These are phyloP conservation scores for Pherbina coryleti DNA, from an alignment of 2,888 invertebrate species.

Conservation along the genomic window DNA sequence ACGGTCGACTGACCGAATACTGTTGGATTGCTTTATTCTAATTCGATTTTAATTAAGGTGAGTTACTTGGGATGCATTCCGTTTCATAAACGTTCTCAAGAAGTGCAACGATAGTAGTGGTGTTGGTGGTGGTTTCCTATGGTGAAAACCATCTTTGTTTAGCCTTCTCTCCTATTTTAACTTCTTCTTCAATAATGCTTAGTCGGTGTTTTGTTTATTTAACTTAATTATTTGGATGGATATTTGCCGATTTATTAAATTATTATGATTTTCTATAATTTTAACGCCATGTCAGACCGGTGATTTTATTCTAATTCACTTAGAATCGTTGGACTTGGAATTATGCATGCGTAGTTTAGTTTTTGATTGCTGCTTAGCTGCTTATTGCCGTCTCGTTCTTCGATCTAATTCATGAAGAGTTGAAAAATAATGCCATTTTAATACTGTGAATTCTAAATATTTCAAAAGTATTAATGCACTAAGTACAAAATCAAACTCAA, in stretches of 20 bases:
- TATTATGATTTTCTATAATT: not conserved
- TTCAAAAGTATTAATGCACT: not conserved
- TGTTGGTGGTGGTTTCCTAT: not conserved
- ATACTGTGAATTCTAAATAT: constrained; percentile 2
- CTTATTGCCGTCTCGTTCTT: constrained; percentile 24
- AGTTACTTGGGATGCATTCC: constrained; percentile 9
- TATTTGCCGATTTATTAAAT: not conserved
- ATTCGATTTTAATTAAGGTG: constrained; percentile 18
- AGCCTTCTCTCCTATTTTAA: not conserved
- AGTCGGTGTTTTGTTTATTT: not conserved
- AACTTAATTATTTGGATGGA: not conserved
- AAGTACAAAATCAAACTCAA: too few relatives aligned
- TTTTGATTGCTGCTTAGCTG: not conserved
- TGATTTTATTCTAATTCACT: constrained; percentile 2
- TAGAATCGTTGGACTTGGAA: not conserved
- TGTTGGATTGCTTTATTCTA: constrained; percentile 44
- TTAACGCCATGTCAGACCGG: not conserved
- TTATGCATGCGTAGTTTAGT: constrained; percentile 24
- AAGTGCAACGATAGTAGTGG: not conserved
- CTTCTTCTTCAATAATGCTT: not conserved
- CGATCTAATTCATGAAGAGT: constrained; percentile 13
- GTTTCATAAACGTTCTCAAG: constrained; percentile 22
- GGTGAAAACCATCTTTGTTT: constrained; percentile 16
- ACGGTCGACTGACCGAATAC: constrained; percentile 44
- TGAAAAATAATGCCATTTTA: not conserved